Base-by-base conservation (phyloP, 2,888 invertebrate genomes). In the Tuberolachnus salignus region DNA sequence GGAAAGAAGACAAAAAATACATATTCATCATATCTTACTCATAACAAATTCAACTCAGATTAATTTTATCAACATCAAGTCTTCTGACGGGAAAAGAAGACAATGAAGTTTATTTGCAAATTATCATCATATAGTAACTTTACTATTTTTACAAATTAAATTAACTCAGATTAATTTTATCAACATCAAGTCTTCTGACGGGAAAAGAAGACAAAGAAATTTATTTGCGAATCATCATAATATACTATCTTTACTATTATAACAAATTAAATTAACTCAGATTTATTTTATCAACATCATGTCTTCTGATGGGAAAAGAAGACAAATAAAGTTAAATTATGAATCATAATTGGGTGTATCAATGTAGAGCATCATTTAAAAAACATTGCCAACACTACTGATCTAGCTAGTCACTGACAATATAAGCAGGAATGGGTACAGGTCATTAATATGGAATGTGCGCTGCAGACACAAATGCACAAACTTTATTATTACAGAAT, bases 151-250 rank as follows among this genome's bases (percentile, higher is more conserved):
- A 42, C 0, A 4, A 6, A 19, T 19, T 3, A 19, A 51, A 63
- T 34, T 19, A 64, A 74, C 13, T 74, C 74, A 74, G 74, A 74
- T 74, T 74, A 11, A 44, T 1, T 42, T 11, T 59, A 49, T 78
- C 75, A 78, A 78, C 75, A 78, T n/a, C 4, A 74, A 2, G 4
- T 61, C 57, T 59, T 78, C 78, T 51, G 78, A 21, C 66, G 78
- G 78, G 78, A 67, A 78, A 78, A 78, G 67, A 78, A 78, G 75
- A 78, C 75, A 78, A 46, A 75, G 57, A n/a, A n/a, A n/a, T 34
- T 34, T 4, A 66, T 55, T 23, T 16, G 16, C 2, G 21, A 21
- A 59, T 67, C 59, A 78, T 75, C 67, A 75, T 69, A 3, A 78
- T 34, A 34, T 34, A 3, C 34, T 34, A 34, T 6, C 6, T 34